These are phyloP conservation scores for Lophotriccus pileatus DNA, from an alignment of 2,797 vertebrate genomes.

Conservation along the genomic window DNA sequence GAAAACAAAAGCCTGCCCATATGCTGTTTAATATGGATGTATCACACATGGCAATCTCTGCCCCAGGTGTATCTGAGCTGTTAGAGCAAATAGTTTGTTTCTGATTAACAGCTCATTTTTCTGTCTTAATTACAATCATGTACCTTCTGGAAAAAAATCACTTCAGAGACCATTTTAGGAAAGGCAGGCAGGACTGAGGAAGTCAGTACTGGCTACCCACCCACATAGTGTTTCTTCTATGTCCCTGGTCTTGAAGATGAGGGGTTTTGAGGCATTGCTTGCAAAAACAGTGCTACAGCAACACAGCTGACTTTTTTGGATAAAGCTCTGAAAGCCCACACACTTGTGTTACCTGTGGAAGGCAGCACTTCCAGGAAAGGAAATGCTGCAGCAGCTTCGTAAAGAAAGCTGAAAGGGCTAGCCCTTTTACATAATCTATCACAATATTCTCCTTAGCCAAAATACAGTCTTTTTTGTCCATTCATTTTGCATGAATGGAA, in stretches of 20 bases:
- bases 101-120: conserved; percentile 23
- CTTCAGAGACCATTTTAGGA: background rate
- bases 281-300: background rate
- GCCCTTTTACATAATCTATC: background rate
- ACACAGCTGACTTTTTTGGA: background rate
- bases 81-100: conserved; percentile 6
- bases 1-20: conserved; percentile 4
- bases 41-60: background rate
- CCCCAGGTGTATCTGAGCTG: conserved; percentile 20
- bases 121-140: background rate
- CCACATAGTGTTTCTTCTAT: background rate
- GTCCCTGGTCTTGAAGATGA: background rate
- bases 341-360: background rate
- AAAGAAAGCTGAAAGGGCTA: background rate
- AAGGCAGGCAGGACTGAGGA: background rate
- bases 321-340: background rate
- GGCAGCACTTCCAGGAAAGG: background rate
- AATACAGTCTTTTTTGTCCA: background rate
- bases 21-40: conserved; percentile 35
- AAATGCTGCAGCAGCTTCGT: background rate
- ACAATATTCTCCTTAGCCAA: background rate
- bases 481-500: background rate
- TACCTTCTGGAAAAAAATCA: background rate
- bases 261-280: background rate
- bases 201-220: background rate